Base-by-base conservation (phyloP, 1,140 invertebrate genomes). In the Nephila pilipes region DNA sequence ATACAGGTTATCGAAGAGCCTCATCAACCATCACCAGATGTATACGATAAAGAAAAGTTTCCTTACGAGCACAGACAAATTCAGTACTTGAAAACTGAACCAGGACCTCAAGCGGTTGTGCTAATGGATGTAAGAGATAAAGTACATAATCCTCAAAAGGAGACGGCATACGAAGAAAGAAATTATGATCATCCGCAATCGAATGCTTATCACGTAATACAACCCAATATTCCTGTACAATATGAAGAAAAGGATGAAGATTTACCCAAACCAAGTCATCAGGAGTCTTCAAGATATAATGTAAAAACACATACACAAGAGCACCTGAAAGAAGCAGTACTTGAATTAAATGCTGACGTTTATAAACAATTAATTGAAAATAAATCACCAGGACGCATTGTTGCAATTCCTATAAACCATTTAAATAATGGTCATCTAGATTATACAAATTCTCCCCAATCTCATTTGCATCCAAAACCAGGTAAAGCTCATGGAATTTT, bases 401-500 rank as follows among this genome's bases (percentile, higher is more conserved):
- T 90, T 55, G 88, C 88, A 1, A 58, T 90, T 29, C 88, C 88
- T 20, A 22, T 90, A 14, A 90, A 79, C 57, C n/a, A 69, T 32
- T 5, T 58, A 57, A 36, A 32, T 32, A 20, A 58, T 85, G 63
- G 38, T 25, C 87, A 69, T 29, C 8, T 38, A 2, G 63, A 88
- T 25, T n/a, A n/a, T n/a, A n/a, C n/a, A n/a, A n/a, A n/a, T 46
- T 6, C 14, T 6, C 1, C 65, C 2, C n/a, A 38, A 22, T 18
- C 38, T 57, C 22, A 36, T 12, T 38, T 36, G 20, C 25, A 54
- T 22, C 69, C 88, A 29, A 29, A 29, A 22, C 12, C 55, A 57
- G 29, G 29, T 16, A 63, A 87, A 46, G 69, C 88, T 58, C 88
- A 90, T 80, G 88, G 88, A 10, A 58, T 90, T 58, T 46, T 90